These are phyloP conservation scores for Embiotoca jacksoni DNA, from an alignment of 2,113 vertebrate species.

Conservation along the genomic window DNA sequence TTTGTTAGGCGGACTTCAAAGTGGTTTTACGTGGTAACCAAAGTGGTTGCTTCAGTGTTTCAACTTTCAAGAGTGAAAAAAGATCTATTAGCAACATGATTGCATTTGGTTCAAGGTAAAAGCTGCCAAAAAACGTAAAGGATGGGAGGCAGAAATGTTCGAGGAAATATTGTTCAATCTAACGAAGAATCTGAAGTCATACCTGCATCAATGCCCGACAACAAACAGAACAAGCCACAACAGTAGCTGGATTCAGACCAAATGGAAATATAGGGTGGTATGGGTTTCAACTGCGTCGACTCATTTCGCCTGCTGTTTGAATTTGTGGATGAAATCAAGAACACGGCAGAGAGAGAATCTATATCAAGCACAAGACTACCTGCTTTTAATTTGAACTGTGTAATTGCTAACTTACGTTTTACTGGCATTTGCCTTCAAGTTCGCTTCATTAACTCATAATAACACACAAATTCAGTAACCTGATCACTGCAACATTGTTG, in stretches of 20 bases:
- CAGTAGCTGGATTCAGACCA: conserved; percentile 41
- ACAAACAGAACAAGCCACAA: conserved; percentile 24
- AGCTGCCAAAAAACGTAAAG: conserved; percentile 13
- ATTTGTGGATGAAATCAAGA: conserved; percentile 25
- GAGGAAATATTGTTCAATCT: conserved; percentile 14
- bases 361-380: conserved; percentile 1
- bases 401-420: conserved; percentile 50
- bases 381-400: conserved; percentile 26
- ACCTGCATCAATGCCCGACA: conserved; percentile 9
- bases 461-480: conserved; percentile 21
- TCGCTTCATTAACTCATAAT: conserved; percentile 38
- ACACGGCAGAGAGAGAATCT: conserved; percentile 25
- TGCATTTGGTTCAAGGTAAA: conserved; percentile 56
- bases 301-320: conserved; percentile 29
- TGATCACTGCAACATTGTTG: conserved; percentile 13
- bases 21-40: conserved; percentile 12
- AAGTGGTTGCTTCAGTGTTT: conserved; percentile 29
- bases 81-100: conserved; percentile 63
- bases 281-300: conserved; percentile 15
- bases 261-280: conserved; percentile 17
- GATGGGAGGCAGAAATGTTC: neutral
- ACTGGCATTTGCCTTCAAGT: conserved; percentile 28
- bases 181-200: conserved; percentile 37
- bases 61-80: conserved; percentile 58
- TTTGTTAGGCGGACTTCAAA: conserved; percentile 71